phyloP scores from a whole-genome alignment of 2,888 invertebrate species.

The Podabrus alpinus region DNA sequence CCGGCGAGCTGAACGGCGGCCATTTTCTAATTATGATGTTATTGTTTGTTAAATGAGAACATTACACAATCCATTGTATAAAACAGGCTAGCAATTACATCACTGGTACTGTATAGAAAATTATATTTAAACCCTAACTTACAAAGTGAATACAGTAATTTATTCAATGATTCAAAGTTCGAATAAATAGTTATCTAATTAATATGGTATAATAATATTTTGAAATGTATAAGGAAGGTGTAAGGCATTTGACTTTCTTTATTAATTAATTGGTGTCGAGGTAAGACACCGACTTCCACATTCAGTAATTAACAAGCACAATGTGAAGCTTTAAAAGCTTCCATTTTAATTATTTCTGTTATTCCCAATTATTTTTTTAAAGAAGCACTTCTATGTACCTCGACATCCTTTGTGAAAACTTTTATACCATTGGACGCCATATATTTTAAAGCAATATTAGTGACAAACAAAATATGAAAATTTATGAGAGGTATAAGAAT shows the following conservation, averaged over 20 bases:
- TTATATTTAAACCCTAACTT: conserved; percentile 31
- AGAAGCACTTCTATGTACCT: not conserved
- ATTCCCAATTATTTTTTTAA: conserved; percentile 26
- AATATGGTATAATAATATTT: not conserved
- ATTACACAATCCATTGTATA: conserved; percentile 37
- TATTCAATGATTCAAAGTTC: not conserved
- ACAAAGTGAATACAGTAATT: conserved; percentile 13
- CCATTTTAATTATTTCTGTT: conserved; percentile 9
- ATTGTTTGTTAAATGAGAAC: conserved; percentile 41
- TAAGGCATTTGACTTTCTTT: conserved; percentile 21
- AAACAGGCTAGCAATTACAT: conserved; percentile 37
- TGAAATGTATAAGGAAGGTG: conserved; percentile 10
- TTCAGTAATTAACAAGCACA: conserved; percentile 43
- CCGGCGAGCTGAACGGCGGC: conserved; percentile 39
- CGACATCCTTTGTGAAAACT: conserved; percentile 15
- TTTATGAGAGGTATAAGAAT: conserved; percentile 28
- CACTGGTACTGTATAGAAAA: conserved; percentile 30
- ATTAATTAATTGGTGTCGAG: conserved; percentile 42
- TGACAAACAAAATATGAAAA: conserved; percentile 17
- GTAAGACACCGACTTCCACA: conserved; percentile 39
- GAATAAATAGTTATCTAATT: not conserved
- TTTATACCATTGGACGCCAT: conserved; percentile 21
- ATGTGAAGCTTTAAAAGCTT: conserved; percentile 35
- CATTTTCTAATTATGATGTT: conserved; percentile 44
- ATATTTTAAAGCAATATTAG: conserved; percentile 22